These are phyloP conservation scores for Colostygia pectinataria DNA, from an alignment of 2,888 invertebrate species.

Conservation along the genomic window DNA sequence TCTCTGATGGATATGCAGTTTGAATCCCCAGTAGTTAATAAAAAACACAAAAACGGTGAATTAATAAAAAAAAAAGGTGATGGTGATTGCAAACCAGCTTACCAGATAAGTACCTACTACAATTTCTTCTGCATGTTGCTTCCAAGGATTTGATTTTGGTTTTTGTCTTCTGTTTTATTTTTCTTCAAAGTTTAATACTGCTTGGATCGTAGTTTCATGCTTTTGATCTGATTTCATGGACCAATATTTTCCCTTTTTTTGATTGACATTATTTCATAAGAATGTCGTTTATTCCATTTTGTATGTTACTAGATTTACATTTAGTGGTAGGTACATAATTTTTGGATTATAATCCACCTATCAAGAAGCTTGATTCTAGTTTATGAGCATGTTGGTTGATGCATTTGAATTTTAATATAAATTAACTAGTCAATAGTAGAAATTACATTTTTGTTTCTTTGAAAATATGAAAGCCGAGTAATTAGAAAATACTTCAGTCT, in stretches of 20 bases:
- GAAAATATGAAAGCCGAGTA: no score
- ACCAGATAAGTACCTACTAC: conserved; percentile 4
- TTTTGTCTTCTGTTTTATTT: conserved; percentile 8
- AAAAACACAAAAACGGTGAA: no score
- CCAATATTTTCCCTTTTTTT: conserved; percentile 15
- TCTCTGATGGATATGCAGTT: no score
- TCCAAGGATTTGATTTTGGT: conserved; percentile 7
- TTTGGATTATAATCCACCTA: not conserved
- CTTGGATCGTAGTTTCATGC: conserved; percentile 12
- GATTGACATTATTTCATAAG: not conserved
- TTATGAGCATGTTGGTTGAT: no score
- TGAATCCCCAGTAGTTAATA: no score
- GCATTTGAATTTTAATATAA: no score
- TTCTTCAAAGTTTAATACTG: conserved; percentile 9
- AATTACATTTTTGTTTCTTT: no score
- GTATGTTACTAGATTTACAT: not conserved
- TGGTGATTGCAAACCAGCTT: no score
- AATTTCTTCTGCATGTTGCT: not conserved
- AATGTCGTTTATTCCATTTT: not conserved
- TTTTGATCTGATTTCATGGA: conserved; percentile 24
- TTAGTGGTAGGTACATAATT: not conserved
- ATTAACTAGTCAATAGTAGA: no score
- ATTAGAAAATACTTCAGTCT: no score
- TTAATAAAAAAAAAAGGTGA: no score
- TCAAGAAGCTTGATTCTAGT: no score